Evolutionary conservation across 1,140 invertebrate species (phyloP).

Genomic region (Drosophila ogumai): DNA sequence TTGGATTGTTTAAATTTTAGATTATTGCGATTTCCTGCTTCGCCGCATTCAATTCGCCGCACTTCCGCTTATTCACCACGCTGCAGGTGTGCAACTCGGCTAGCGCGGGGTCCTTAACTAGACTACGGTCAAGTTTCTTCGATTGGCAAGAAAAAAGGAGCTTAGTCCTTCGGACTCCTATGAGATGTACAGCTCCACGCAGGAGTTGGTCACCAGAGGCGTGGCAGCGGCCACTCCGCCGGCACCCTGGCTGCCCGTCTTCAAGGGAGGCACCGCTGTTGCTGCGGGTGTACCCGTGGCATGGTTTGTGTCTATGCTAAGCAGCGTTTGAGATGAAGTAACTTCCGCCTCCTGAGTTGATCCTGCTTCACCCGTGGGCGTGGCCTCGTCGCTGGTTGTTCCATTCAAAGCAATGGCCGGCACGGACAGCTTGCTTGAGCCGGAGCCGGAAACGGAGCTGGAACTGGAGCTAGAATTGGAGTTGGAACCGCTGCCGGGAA

Average conservation of each 20-base stretch:
- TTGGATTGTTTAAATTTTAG: slow-evolving; percentile 1
- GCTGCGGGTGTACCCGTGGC: slow-evolving; percentile 3
- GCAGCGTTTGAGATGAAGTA: slow-evolving; percentile 37
- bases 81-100: slow-evolving; percentile 46
- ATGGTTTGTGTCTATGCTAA: slow-evolving; percentile 72
- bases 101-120: slow-evolving; percentile 53
- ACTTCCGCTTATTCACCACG: slow-evolving; percentile 1
- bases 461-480: slow-evolving; percentile 24
- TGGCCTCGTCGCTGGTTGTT: not conserved
- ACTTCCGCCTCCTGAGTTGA: slow-evolving; percentile 1
- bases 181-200: slow-evolving; percentile 70
- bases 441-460: slow-evolving; percentile 1
- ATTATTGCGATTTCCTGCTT: not conserved
- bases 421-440: slow-evolving; percentile 17
- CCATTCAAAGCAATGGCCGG: slow-evolving; percentile 33
- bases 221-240: slow-evolving; percentile 35
- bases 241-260: slow-evolving; percentile 43
- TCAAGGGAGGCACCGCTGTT: slow-evolving; percentile 41
- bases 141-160: slow-evolving; percentile 69
- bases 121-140: slow-evolving; percentile 74
- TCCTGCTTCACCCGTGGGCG: slow-evolving; percentile 3
- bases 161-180: slow-evolving; percentile 29
- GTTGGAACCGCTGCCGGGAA: slow-evolving; percentile 27
- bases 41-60: slow-evolving; percentile 46
- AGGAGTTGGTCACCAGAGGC: slow-evolving; percentile 68